These are phyloP conservation scores for Cephonodes hylas DNA, from an alignment of 2,888 invertebrate genomes.

Conservation along the genomic window DNA sequence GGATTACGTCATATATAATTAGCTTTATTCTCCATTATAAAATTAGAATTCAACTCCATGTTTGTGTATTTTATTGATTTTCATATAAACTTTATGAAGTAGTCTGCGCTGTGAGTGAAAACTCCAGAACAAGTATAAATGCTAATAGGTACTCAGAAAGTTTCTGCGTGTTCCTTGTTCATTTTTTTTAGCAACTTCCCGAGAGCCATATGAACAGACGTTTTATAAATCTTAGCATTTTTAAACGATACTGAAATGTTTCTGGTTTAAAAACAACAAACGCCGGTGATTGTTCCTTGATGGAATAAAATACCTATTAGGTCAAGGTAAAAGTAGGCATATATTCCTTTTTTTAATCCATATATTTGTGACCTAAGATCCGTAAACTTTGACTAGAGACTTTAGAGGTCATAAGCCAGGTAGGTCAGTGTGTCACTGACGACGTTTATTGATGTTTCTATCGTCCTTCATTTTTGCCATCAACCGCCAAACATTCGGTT, in stretches of 20 bases:
- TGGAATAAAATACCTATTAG: too few species aligned
- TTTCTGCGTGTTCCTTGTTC: background rate
- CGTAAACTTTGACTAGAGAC: background rate
- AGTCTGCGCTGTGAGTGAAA: background rate
- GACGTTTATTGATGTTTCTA: background rate
- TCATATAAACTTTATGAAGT: background rate
- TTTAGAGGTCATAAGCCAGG: background rate
- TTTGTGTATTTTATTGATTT: constrained; percentile 1
- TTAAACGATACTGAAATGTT: too few species aligned
- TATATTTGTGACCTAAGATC: background rate
- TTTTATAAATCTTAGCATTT: too few species aligned
- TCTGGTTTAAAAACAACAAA: too few species aligned
- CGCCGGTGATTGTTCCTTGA: too few species aligned
- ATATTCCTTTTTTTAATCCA: background rate
- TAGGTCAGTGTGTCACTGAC: background rate
- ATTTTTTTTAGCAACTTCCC: background rate
- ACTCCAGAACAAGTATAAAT: background rate
- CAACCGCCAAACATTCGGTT: background rate
- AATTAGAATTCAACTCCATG: background rate
- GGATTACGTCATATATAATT: background rate
- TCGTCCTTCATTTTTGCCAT: background rate
- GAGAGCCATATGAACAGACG: background rate
- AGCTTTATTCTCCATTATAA: background rate
- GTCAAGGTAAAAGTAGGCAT: too few species aligned
- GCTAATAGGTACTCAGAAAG: background rate